Base-by-base conservation (phyloP, 92 coral and sea anemone species). In the Nematostella vectensis region DNA sequence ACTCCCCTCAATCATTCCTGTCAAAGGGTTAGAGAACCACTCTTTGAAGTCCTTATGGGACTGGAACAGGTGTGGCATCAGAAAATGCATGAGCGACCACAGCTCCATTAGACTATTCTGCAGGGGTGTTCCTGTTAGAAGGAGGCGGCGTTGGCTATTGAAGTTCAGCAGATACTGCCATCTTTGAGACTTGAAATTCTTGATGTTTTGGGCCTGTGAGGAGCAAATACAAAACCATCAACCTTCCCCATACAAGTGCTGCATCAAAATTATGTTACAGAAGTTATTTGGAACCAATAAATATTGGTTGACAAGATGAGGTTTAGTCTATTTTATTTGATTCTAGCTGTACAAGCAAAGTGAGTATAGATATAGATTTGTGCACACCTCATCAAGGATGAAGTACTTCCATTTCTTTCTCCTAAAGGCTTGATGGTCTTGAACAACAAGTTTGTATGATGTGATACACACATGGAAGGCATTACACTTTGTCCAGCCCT, bases 1-100 rank as follows among this genome's bases (percentile, higher is more conserved):
- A 60, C 99, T 93, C 23, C 99, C 99, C 63, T 93, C 99, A 50
- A 93, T 93, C 99, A 93, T 93, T n/a, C 99, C 99, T 23, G 99
- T 81, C 21, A 93, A 74, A 29, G 96, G 99, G 62, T 93, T 93
- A 2, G 99, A 87, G 62, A 93, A 93, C 99, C 99, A 93, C 50
- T 93, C 96, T 57, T 93, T 88, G 76, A 93, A 93, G 54, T 93
- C 99, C 51, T 87, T 87, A 58, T 93, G 99, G 19, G 99, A 93
- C 59, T 93, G 96, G 59, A 93, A 93, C 54, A 93, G 78, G 57
- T 93, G 99, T 17, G 99, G 99, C 99, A 93, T 93, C 29, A 93
- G 60, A 61, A 93, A 93, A 58, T 93, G 99, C 99, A 93, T 93
- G 55, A 93, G 62, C 2, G 99, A 93, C 99, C 99, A 93, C 31